These are phyloP conservation scores for Phrynocephalus guinanensis DNA, from an alignment of 2,797 vertebrate species.

Conservation along the genomic window DNA sequence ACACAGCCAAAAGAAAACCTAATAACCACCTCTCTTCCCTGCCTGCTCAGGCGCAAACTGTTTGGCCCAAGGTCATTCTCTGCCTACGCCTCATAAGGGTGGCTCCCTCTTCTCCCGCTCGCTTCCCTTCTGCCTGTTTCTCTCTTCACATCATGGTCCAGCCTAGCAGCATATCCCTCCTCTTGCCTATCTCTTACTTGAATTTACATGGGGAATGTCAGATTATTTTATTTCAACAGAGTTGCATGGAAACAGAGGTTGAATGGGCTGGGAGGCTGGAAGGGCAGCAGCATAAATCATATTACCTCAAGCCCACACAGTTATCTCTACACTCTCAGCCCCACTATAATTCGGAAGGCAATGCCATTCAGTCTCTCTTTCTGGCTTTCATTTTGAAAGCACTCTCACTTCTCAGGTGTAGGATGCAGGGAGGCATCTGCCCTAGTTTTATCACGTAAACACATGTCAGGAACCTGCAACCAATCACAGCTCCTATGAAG, in stretches of 20 bases:
- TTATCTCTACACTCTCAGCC: not conserved
- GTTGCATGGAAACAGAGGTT: not conserved
- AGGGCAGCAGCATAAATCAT: not conserved
- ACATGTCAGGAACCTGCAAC: not conserved
- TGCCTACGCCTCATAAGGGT: not conserved
- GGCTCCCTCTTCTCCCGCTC: not conserved
- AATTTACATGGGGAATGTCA: not conserved
- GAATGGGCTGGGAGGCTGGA: not conserved
- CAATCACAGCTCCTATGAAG: not conserved
- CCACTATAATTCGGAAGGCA: not conserved
- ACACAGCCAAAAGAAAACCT: not conserved
- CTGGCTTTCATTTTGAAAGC: not conserved
- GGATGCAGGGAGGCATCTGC: not conserved
- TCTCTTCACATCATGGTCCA: not conserved
- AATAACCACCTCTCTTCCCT: not conserved
- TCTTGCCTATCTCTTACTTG: not conserved
- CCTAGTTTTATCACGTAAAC: not conserved
- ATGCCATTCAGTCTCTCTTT: not conserved
- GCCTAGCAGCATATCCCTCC: no score
- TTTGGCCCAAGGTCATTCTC: not conserved
- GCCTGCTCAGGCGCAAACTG: not conserved
- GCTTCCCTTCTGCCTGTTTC: not conserved
- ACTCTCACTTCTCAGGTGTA: not conserved
- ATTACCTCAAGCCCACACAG: not conserved
- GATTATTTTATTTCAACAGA: not conserved